Base-by-base conservation (phyloP, 2,888 invertebrate genomes). In the Diloba caeruleocephala region DNA sequence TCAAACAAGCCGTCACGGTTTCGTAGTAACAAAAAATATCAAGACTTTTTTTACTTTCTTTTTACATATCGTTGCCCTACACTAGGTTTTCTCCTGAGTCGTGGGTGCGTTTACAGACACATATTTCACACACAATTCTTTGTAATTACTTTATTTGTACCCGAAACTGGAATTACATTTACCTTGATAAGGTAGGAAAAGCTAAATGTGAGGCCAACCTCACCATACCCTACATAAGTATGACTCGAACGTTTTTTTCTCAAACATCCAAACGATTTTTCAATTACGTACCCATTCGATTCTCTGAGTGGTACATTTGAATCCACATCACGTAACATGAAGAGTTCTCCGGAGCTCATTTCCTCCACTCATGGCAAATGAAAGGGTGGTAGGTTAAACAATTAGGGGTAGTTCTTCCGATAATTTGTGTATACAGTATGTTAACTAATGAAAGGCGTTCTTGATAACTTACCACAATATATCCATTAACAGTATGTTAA, bases 201-300 rank as follows among this genome's bases (percentile, higher is more conserved):
- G 13, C 12, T n/a, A 14, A 17, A 45, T 36, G 19, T 9, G 8
- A 33, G 10, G 3, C 23, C 10, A 26, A 10, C 43, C 46, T 15
- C n/a, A n/a, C n/a, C n/a, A n/a, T n/a, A n/a, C n/a, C n/a, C n/a
- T n/a, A n/a, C n/a, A n/a, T 26, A 25, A 46, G 44, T 41, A 45
- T 29, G 54, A 61, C 33, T 44, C 50, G 32, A 68, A 43, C 13
- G 29, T 44, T 61, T 63, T 62, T 62, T 59, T 51, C 26, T 38
- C 62, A 38, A 59, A 66, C 60, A 64, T 72, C 48, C 43, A 60
- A 64, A 65, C 71, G 71, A 62, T 74, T 74, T 76, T 76, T 74
- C 74, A 76, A 76, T 76, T 76, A 76, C 50, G 55, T 54, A 52
- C 54, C 55, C 54, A 57, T 66, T 59, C 64, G 60, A 58, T 64